Base-by-base conservation (phyloP, 2,888 invertebrate genomes). In the Rosalia funebris region DNA sequence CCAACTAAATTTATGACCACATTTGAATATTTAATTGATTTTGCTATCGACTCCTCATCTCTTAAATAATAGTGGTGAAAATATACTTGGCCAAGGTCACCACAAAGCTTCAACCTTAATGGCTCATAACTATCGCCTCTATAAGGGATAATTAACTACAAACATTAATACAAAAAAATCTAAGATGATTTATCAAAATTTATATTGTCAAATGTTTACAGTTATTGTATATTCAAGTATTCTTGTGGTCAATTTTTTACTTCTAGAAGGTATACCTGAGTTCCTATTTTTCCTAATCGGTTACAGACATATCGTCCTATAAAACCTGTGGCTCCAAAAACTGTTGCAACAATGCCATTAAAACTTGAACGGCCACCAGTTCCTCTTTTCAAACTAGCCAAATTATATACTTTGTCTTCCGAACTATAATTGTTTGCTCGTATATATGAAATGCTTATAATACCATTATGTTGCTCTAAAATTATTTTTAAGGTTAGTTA, bases 311-410 rank as follows among this genome's bases (percentile, higher is more conserved):
- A 90, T 67, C 89, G 85, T 0, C 98, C 99, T 0, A 98, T 82
- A 76, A 95, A 95, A 1, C 98, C 98, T 31, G 90, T 90, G 56
- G 89, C 88, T 50, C 98, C 98, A 80, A 98, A 98, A 0, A 99
- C 92, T n/a, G 99, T 99, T n/a, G 95, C 96, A 1, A 98, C 96
- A 55, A 93, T 86, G 0, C 99, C 99, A 83, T 93, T 98, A 81
- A 98, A 99, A 76, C 97, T 98, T 70, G 93, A 92, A 31, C 99
- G 89, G 12, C 98, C 98, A 10, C 95, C 95, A 14, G 94, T 92
- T 19, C 95, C 95, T 66, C 91, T 85, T 79, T 91, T 93, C 77
- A 93, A 84, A 0, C 87, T 82, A 5, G 91, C 85, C 54, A 89
- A 76, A 81, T 89, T 90, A 63, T 85, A 84, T 48, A 80, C 84